A percentile compares a stretch with the other conserved stretches of the same genome.
phyloP scores from a whole-genome alignment of 1,140 invertebrate genomes.

The Frieseomelitta varia region DNA sequence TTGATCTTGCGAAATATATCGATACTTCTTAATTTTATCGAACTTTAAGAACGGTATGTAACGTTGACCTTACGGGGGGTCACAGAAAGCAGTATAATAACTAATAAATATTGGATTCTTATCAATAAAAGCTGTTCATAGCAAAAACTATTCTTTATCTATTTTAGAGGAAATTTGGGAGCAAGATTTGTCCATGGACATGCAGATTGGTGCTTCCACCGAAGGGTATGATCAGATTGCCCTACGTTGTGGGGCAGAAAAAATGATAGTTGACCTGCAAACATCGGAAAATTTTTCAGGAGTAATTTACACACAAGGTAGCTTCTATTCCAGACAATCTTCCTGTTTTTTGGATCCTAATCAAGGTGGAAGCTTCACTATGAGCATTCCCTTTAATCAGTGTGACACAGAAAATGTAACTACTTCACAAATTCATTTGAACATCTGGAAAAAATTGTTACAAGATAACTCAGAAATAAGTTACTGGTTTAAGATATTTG shows the following conservation, averaged over 20 bases:
- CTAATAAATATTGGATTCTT: not conserved
- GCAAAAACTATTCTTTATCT: not conserved
- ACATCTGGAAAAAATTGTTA: not conserved
- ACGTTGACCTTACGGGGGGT: not conserved
- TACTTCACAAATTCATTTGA: not conserved
- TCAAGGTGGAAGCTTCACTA: constrained; percentile 79
- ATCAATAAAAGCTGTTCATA: not conserved
- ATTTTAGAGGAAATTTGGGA: constrained; percentile 81
- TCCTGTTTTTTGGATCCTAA: constrained; percentile 83
- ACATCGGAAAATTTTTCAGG: constrained; percentile 84
- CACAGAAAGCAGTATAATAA: not conserved
- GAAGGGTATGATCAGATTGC: constrained; percentile 83
- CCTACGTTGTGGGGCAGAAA: constrained; percentile 82
- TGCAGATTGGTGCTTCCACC: constrained; percentile 83
- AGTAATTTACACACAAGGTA: constrained; percentile 85
- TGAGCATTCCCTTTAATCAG: constrained; percentile 83
- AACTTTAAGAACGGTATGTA: not conserved
- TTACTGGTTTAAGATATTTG: not conserved
- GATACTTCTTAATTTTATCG: not conserved
- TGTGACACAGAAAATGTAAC: constrained; percentile 82
- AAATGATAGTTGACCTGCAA: constrained; percentile 82
- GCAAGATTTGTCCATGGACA: constrained; percentile 82
- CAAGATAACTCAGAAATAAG: not conserved
- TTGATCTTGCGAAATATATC: not conserved
- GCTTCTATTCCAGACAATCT: constrained; percentile 82